Percentiles rank a stretch among this genome's conserved stretches.
phyloP scores from a whole-genome alignment of 2,888 invertebrate species.

The Ceratothoa steindachneri region DNA sequence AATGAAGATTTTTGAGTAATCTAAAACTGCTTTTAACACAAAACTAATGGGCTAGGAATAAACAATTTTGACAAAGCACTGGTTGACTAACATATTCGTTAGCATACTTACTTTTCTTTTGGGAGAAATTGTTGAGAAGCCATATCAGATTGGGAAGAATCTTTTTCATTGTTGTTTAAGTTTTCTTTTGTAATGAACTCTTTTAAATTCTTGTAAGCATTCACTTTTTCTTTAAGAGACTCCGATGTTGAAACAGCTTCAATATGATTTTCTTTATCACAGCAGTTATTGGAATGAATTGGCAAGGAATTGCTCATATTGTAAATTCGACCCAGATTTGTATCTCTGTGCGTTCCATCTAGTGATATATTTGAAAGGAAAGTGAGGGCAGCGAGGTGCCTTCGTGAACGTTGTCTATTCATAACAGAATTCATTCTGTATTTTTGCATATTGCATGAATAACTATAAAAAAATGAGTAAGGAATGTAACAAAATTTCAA shows the following conservation, averaged over 20 bases:
- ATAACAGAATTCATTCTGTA: slow-evolving; percentile 37
- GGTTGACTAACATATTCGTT: too few species aligned
- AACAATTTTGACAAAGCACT: too few species aligned
- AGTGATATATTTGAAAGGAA: slow-evolving; percentile 93
- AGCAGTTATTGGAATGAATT: neutral
- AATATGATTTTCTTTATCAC: slow-evolving; percentile 7
- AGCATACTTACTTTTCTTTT: neutral
- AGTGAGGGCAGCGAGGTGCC: slow-evolving; percentile 84
- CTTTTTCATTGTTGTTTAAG: neutral
- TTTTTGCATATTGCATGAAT: too few species aligned
- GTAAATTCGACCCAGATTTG: slow-evolving; percentile 21
- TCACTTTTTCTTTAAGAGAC: neutral
- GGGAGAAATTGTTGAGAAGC: neutral
- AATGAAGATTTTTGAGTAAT: too few species aligned
- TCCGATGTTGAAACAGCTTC: slow-evolving; percentile 4
- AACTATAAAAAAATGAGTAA: too few species aligned
- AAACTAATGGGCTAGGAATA: too few species aligned
- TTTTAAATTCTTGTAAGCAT: neutral
- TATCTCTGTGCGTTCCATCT: slow-evolving; percentile 46
- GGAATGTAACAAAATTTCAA: too few species aligned
- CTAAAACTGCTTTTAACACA: too few species aligned
- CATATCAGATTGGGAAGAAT: neutral
- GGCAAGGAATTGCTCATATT: neutral
- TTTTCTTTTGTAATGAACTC: neutral
- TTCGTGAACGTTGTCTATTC: slow-evolving; percentile 56